phyloP scores from a whole-genome alignment of 2,888 invertebrate species.

The Argyresthia goedartella region DNA sequence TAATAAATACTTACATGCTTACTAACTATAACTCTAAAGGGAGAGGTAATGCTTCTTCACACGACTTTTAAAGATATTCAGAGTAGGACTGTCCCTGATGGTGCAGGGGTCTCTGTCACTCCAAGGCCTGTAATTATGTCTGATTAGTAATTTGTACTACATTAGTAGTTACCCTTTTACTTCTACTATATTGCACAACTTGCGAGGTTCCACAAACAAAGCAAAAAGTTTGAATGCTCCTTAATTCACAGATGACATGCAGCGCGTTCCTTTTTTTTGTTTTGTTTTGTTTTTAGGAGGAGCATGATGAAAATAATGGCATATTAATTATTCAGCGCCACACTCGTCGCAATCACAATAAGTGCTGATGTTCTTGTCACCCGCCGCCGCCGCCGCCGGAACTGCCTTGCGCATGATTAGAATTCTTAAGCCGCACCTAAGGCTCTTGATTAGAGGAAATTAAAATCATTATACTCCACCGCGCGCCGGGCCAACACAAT shows the following conservation, averaged over 20 bases:
- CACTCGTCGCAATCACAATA: conserved; percentile 70
- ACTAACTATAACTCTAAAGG: too few relatives aligned
- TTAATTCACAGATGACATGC: conserved; percentile 49
- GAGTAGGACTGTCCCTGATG: too few relatives aligned
- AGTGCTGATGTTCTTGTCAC: conserved; percentile 71
- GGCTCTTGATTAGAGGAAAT: conserved; percentile 71
- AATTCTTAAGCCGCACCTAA: conserved; percentile 69
- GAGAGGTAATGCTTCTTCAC: too few relatives aligned
- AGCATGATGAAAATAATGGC: conserved; percentile 59
- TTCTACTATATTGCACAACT: too few relatives aligned
- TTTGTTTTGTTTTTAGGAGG: conserved; percentile 47
- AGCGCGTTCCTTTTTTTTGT: conserved; percentile 40
- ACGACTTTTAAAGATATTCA: too few relatives aligned
- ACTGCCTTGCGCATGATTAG: conserved; percentile 59
- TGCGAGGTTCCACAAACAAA: too few relatives aligned
- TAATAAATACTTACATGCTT: too few relatives aligned
- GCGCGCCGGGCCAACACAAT: conserved; percentile 53
- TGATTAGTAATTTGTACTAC: too few relatives aligned
- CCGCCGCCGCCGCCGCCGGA: conserved; percentile 28
- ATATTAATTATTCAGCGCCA: conserved; percentile 70
- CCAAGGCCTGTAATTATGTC: too few relatives aligned
- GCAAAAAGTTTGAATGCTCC: conserved; percentile 5
- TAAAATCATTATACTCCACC: conserved; percentile 67
- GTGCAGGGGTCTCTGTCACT: too few relatives aligned
- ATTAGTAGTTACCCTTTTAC: too few relatives aligned